Conservation (phyloP, 2,113 vertebrate genomes). For the Pungitius pungitius region DNA sequence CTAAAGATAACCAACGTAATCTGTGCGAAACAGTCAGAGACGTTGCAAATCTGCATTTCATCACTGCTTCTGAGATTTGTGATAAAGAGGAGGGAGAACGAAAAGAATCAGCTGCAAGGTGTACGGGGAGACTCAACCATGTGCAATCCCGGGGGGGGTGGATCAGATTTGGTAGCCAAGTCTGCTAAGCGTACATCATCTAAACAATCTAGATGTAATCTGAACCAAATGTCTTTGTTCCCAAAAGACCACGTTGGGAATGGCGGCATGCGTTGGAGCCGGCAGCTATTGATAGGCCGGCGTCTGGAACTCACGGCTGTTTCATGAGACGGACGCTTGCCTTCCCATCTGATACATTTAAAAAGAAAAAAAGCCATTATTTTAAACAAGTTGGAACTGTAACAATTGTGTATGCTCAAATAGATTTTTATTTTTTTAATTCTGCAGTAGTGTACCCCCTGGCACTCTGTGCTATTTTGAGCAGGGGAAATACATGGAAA, state of each 20-base stretch:
- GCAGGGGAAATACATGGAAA: conserved; percentile 62
- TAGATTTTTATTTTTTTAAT: conserved; percentile 25
- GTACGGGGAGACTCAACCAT: conserved; percentile 37
- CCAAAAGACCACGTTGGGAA: conserved; percentile 53
- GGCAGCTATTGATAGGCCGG: conserved; percentile 55
- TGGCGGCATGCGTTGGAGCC: conserved; percentile 48
- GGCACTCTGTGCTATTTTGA: conserved; percentile 67
- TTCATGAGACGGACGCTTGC: conserved; percentile 28
- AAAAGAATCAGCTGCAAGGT: conserved; percentile 46
- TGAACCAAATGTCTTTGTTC: conserved; percentile 67
- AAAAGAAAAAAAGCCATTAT: conserved; percentile 12
- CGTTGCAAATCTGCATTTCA: conserved; percentile 28
- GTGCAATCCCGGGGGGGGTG: conserved; percentile 44
- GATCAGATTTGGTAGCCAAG: conserved; percentile 59
- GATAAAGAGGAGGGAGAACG: conserved; percentile 18
- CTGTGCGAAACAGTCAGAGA: conserved; percentile 19
- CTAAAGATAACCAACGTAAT: conserved; percentile 33
- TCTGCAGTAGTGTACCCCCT: conserved; percentile 22
- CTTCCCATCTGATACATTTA: conserved; percentile 33
- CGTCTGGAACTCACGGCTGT: conserved; percentile 40
- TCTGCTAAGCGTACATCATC: conserved; percentile 67
- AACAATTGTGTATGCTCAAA: conserved; percentile 1
- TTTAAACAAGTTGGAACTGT: conserved; percentile 2
- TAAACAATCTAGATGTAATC: conserved; percentile 75
- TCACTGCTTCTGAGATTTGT: conserved; percentile 29